Percentiles rank a stretch among this genome's conserved stretches.
These are phyloP conservation scores for Huso huso DNA, from an alignment of 2,797 vertebrate genomes.

Conservation along the genomic window DNA sequence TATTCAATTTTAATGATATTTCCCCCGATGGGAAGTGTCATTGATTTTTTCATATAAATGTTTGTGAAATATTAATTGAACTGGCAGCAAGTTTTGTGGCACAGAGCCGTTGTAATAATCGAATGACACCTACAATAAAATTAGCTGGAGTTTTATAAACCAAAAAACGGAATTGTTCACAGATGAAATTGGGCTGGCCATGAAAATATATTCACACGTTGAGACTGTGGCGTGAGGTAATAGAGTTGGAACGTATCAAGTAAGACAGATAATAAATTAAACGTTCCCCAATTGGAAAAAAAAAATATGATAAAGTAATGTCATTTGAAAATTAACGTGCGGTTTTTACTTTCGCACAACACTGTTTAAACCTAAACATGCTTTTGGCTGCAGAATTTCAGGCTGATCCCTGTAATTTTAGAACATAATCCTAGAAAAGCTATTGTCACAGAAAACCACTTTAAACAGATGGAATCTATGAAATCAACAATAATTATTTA, in stretches of 20 bases:
- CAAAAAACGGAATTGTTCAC: conserved; percentile 14
- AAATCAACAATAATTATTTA: neutral
- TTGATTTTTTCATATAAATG: too few species aligned
- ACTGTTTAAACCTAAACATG: too few species aligned
- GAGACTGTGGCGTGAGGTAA: conserved; percentile 8
- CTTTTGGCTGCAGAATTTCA: too few species aligned
- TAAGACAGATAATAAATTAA: conserved; percentile 4
- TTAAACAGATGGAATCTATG: neutral
- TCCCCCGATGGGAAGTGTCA: too few species aligned
- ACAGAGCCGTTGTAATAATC: conserved; percentile 13
- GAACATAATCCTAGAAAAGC: neutral
- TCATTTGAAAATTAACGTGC: too few species aligned
- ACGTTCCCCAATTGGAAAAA: neutral
- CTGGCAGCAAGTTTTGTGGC: too few species aligned
- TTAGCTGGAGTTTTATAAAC: neutral
- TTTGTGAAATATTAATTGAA: too few species aligned
- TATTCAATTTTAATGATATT: too few species aligned
- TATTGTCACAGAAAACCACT: neutral
- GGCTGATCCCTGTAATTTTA: neutral
- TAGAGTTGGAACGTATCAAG: conserved; percentile 8
- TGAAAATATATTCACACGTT: conserved; percentile 8
- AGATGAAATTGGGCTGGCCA: conserved; percentile 23
- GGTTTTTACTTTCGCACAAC: too few species aligned
- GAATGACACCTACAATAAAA: conserved; percentile 19
- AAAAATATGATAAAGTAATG: too few species aligned